These are phyloP conservation scores for Xylocampa areola DNA, from an alignment of 2,888 invertebrate genomes.

Conservation along the genomic window DNA sequence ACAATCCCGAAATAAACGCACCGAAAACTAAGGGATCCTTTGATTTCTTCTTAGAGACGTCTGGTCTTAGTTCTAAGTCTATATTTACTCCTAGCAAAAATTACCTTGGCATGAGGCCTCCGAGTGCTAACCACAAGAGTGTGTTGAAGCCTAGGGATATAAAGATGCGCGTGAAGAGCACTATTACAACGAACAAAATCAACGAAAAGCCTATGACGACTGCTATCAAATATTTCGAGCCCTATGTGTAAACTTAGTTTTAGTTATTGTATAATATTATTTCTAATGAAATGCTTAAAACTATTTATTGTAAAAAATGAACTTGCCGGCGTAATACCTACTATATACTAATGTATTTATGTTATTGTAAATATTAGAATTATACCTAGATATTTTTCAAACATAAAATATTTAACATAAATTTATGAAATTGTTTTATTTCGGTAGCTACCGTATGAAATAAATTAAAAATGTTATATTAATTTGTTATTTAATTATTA, in stretches of 20 bases:
- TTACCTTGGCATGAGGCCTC: slow-evolving; percentile 86
- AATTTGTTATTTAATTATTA: slow-evolving; percentile 4
- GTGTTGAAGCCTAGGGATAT: slow-evolving; percentile 94
- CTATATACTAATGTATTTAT: slow-evolving; percentile 80
- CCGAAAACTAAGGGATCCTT: slow-evolving; percentile 89
- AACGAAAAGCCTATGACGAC: slow-evolving; percentile 89
- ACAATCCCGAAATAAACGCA: slow-evolving; percentile 70
- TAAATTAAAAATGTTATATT: background rate
- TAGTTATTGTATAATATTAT: slow-evolving; percentile 63
- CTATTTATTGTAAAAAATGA: slow-evolving; percentile 86
- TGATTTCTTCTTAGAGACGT: slow-evolving; percentile 94
- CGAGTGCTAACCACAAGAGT: slow-evolving; percentile 93
- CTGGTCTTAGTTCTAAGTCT: slow-evolving; percentile 94
- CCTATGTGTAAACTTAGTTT: slow-evolving; percentile 80
- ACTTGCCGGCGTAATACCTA: slow-evolving; percentile 88
- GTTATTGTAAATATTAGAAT: slow-evolving; percentile 80
- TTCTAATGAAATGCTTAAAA: slow-evolving; percentile 73
- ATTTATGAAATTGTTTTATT: slow-evolving; percentile 62
- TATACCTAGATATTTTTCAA: slow-evolving; percentile 78
- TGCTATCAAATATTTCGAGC: slow-evolving; percentile 89
- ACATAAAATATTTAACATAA: slow-evolving; percentile 81
- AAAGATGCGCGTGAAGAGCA: slow-evolving; percentile 92
- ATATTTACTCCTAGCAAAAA: slow-evolving; percentile 90
- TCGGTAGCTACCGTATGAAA: background rate
- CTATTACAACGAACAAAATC: slow-evolving; percentile 90